Base-by-base conservation (phyloP, 2,888 invertebrate species). In the Noctua comes region DNA sequence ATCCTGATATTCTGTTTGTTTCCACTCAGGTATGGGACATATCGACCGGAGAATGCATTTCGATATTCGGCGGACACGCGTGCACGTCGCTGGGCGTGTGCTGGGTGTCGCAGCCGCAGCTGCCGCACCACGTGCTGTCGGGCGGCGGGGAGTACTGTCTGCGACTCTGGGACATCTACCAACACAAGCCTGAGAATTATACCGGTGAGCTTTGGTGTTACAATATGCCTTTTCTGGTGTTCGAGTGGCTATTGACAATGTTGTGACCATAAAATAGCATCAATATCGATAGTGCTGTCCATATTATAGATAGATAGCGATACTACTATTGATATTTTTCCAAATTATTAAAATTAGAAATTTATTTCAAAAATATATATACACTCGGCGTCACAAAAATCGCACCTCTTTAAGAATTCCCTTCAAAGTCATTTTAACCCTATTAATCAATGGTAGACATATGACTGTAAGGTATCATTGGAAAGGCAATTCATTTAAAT, bases 121-220 rank as follows among this genome's bases (percentile, higher is more conserved):
- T 98, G 90, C 95, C 97, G 18, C 97, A 97, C 91, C 93, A 96
- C 51, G 96, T 98, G 46, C 96, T 98, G 82, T 97, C 98, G 5
- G 98, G 98, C 75, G 98, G 98, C 7, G 97, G 97, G 51, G 98
- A 98, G 94, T 97, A 96, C 90, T 97, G 97, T 2, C 91, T 98
- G n/a, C 96, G 97, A 2, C 92, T 98, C 68, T 98, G 98, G 98
- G 95, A 97, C 73, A 90, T 97, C 0, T 94, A 95, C 0, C 91
- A 97, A 75, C 95, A 97, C 91, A 95, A 96, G 21, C 91, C 95
- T 0, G 88, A 92, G 7, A 36, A 76, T 57, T 95, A 92, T 81
- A 77, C 68, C 80, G 91, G 93, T 94, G 5, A 27, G 1, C 7
- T 68, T 40, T 69, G 3, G 18, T 36, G 5, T 5, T 64, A 1